phyloP scores from a whole-genome alignment of 1,140 invertebrate species.

The Drosophila trapezifrons region DNA sequence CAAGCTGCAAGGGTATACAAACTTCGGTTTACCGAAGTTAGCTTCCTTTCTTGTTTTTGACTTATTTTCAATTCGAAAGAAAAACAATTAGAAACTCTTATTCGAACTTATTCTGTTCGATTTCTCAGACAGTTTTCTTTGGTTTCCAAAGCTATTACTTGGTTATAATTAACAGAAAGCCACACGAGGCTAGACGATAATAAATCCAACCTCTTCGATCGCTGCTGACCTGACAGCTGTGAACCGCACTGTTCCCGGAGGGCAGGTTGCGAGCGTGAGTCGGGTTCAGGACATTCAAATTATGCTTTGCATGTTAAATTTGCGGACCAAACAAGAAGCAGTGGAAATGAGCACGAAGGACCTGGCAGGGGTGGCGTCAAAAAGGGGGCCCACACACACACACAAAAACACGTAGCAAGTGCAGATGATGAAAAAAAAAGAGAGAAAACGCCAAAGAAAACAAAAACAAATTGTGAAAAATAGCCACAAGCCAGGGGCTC shows the following conservation, averaged over 20 bases:
- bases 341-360: conserved; percentile 14
- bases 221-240: conserved; percentile 11
- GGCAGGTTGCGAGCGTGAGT: conserved; percentile 4
- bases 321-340: conserved; percentile 28
- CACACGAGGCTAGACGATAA: not conserved
- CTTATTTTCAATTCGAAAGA: too few species aligned
- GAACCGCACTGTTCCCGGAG: conserved; percentile 14
- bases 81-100: too few species aligned
- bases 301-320: conserved; percentile 73
- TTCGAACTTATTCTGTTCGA: too few species aligned
- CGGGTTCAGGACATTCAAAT: conserved; percentile 34
- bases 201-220: conserved; percentile 7
- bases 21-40: too few species aligned
- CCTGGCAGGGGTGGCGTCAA: not conserved
- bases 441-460: conserved; percentile 16
- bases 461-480: conserved; percentile 75
- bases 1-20: too few species aligned
- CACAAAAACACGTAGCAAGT: conserved; percentile 55
- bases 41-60: too few species aligned
- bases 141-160: not conserved
- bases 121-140: not conserved
- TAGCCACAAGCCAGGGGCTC: conserved; percentile 51
- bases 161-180: not conserved
- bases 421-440: conserved; percentile 11
- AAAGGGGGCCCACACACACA: conserved; percentile 10